Conservation (phyloP, 2,888 invertebrate species). For the Vanessa cardui region DNA sequence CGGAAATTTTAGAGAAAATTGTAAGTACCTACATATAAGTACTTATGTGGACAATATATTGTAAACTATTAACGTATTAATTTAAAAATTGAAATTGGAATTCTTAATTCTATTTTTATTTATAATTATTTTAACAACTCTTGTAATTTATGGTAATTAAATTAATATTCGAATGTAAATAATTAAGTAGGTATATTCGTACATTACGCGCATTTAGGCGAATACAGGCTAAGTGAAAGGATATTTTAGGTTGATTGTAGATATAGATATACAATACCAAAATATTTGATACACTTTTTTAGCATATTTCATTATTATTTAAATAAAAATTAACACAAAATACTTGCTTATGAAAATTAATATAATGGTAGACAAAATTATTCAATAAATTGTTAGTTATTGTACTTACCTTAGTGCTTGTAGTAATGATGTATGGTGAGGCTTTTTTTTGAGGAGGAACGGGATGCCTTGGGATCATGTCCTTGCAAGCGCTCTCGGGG, state of each 20-base stretch:
- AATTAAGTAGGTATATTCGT: background rate
- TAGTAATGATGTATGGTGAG: constrained; percentile 83
- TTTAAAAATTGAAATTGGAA: no score
- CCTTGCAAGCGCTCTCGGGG: constrained; percentile 84
- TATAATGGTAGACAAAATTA: background rate
- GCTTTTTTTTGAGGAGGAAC: constrained; percentile 78
- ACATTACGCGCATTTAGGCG: background rate
- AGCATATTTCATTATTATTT: background rate
- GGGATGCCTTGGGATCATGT: constrained; percentile 87
- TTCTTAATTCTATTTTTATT: no score
- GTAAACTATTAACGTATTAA: no score
- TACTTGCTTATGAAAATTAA: background rate
- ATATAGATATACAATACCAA: background rate
- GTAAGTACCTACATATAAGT: no score
- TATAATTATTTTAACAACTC: no score
- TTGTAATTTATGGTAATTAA: no score
- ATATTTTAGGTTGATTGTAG: background rate
- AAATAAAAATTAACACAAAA: background rate
- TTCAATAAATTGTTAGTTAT: background rate
- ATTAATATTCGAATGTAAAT: no score
- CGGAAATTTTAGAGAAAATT: no score
- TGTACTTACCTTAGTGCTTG: constrained; percentile 65
- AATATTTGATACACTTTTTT: background rate
- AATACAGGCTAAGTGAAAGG: background rate
- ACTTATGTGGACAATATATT: no score